phyloP scores from a whole-genome alignment of 2,888 invertebrate genomes.

The Eutolmus rufibarbis region DNA sequence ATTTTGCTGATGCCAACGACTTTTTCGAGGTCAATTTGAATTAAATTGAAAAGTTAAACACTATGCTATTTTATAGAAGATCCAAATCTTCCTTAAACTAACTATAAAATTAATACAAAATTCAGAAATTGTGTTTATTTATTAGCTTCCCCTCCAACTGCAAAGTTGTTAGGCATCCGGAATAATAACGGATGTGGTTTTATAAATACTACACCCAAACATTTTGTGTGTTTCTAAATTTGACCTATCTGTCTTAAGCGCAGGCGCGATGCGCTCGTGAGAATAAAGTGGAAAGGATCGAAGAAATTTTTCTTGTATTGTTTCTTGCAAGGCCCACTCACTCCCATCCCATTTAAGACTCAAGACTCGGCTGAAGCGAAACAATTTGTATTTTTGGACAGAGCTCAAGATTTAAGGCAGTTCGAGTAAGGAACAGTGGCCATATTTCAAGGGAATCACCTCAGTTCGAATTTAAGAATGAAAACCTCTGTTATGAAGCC shows the following conservation, averaged over 20 bases:
- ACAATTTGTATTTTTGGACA: background rate
- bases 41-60: too few species aligned
- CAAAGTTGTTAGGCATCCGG: background rate
- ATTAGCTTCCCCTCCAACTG: background rate
- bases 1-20: too few species aligned
- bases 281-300: background rate
- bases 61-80: too few species aligned
- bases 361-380: background rate
- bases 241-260: background rate
- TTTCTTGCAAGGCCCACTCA: background rate
- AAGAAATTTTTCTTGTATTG: background rate
- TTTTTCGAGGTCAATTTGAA: too few species aligned
- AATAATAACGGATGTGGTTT: background rate
- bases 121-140: background rate
- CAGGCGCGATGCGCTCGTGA: background rate
- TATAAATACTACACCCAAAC: background rate
- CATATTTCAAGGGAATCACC: background rate
- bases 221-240: background rate
- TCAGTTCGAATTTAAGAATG: background rate
- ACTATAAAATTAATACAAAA: background rate
- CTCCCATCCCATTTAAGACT: background rate
- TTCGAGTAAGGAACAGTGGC: background rate
- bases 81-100: background rate
- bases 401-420: background rate
- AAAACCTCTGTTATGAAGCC: background rate